A percentile compares a stretch with the other conserved stretches of the same genome.
These are phyloP conservation scores for Teinopalpus imperialis DNA, from an alignment of 2,888 invertebrate species.

Conservation along the genomic window DNA sequence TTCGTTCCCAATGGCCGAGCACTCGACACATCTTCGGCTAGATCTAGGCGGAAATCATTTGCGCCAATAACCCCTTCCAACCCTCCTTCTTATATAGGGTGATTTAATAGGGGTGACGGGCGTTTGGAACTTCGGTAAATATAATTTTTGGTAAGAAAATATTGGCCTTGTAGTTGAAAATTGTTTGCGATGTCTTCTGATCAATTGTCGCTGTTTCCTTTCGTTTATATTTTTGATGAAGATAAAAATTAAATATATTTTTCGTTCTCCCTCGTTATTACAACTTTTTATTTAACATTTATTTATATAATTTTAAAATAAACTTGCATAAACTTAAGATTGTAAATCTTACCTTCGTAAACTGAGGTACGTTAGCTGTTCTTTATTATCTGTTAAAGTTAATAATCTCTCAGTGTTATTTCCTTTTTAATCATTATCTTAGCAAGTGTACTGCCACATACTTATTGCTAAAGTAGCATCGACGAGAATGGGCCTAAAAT, in stretches of 20 bases:
- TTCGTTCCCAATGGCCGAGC: constrained; percentile 38
- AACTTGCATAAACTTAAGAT: no score
- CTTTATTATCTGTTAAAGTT: no score
- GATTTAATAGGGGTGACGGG: constrained; percentile 51
- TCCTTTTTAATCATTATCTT: no score
- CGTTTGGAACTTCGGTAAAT: constrained; percentile 51
- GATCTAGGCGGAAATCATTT: constrained; percentile 64
- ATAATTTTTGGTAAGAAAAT: constrained; percentile 60
- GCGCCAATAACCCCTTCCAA: constrained; percentile 52
- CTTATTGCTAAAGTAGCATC: no score
- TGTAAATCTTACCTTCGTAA: no score
- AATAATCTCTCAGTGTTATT: no score
- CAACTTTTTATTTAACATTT: no score
- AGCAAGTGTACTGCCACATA: no score
- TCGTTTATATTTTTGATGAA: constrained; percentile 14
- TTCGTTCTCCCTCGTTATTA: background rate
- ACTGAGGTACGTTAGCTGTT: no score
- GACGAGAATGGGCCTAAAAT: no score
- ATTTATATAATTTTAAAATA: no score
- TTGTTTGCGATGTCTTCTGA: constrained; percentile 33
- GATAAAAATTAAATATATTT: constrained; percentile 23
- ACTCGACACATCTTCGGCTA: constrained; percentile 44
- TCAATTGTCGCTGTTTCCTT: constrained; percentile 25
- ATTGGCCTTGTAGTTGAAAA: constrained; percentile 41
- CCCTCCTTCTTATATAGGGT: constrained; percentile 36